Base-by-base conservation (phyloP, 2,888 invertebrate species). In the Arctia plantaginis region DNA sequence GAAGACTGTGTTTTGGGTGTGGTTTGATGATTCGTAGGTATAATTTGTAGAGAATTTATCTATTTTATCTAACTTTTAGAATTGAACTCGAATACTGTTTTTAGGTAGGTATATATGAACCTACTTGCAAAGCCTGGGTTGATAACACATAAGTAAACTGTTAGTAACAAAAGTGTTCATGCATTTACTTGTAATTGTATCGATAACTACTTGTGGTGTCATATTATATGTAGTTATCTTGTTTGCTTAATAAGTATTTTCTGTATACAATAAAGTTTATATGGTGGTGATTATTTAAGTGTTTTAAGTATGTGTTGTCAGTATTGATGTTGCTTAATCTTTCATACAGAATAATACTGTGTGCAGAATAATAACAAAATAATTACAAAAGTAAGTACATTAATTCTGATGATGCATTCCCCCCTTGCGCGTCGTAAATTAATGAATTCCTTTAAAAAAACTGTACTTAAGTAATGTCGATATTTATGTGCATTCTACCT, bases 1-100 rank as follows among this genome's bases (percentile, higher is more conserved):
- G 55, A 55, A 55, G n/a, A 10, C 35, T 39, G 18, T 35, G 67
- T 41, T 71, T 66, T 66, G 23, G 73, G 65, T 68, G 41, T 51
- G 66, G 64, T 35, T 20, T 64, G 51, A 13, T 68, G 13, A 30
- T 30, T 51, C 15, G 67, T 67, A 13, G 67, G n/a, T 27, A 8
- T 30, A 30, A 30, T 30, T 13, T 59, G 59, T 59, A 13, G 6
- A 30, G 59, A 59, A 55, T 59, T n/a, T 3, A 55, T n/a, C 13
- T 55, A 55, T 30, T 27, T 62, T 18, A 18, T 18, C 0, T 30
- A 18, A 62, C 18, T 7, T 62, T 4, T 15, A 6, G 30, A 62
- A 30, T 30, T 27, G 2, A 62, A 8, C 59, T 15, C 27, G 15
- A 27, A 59, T 6, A 27, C n/a, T 59, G 27, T 55, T n/a, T 1